phyloP scores from a whole-genome alignment of 2,888 invertebrate species.

The Dicranocentrus wangi region DNA sequence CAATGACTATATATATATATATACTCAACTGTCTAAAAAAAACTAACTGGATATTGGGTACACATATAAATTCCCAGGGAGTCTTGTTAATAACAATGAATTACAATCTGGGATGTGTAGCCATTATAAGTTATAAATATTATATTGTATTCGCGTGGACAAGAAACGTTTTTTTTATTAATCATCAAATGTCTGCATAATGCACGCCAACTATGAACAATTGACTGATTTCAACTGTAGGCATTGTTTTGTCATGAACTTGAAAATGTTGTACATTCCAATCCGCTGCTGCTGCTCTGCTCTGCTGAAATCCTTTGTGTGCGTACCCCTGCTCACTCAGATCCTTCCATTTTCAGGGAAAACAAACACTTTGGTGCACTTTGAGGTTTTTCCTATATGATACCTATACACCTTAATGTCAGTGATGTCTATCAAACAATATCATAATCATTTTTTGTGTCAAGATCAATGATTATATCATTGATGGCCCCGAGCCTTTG shows the following conservation, averaged over 20 bases:
- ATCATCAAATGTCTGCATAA: not conserved
- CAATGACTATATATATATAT: not conserved
- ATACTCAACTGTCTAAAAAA: not conserved
- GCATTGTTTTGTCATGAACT: slow-evolving; percentile 62
- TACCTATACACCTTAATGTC: slow-evolving; percentile 18
- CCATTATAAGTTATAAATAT: not conserved
- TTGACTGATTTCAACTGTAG: slow-evolving; percentile 8
- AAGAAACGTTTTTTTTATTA: not conserved
- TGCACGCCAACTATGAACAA: slow-evolving; percentile 5
- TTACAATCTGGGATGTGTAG: no score
- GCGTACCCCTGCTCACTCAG: not conserved
- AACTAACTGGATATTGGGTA: not conserved
- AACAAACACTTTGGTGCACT: slow-evolving; percentile 30
- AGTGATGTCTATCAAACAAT: slow-evolving; percentile 49
- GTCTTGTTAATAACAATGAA: no score
- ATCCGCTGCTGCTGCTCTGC: not conserved
- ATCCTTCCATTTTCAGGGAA: slow-evolving; percentile 27
- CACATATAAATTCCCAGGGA: no score
- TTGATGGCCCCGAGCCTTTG: slow-evolving; percentile 57
- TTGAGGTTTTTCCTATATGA: slow-evolving; percentile 26
- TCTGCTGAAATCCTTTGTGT: not conserved
- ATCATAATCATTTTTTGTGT: slow-evolving; percentile 64
- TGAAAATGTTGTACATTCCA: slow-evolving; percentile 43
- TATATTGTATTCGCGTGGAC: not conserved
- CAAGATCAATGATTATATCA: slow-evolving; percentile 66